Base-by-base conservation (phyloP, 2,888 invertebrate genomes). In the Drepana falcataria region DNA sequence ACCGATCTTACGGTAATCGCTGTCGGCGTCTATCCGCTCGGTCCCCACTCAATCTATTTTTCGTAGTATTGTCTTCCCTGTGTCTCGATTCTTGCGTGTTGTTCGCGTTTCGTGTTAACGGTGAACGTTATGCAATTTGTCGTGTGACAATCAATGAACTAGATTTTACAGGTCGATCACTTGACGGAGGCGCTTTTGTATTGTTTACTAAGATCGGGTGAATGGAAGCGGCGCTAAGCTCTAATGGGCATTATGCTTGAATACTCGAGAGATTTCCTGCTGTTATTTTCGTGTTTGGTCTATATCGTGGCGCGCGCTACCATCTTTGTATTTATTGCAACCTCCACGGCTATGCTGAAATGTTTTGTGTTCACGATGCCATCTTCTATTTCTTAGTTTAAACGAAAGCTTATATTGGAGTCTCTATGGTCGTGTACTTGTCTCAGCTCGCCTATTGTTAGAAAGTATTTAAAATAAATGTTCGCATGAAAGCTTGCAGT, bases 1-100 rank as follows among this genome's bases (percentile, higher is more conserved):
- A 76, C 69, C 75, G 75, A 72, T 70, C 73, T 84, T 82, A 80
- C 82, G 81, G 82, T 85, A 82, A 83, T 79, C 78, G 71, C 59
- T 69, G 73, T 69, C 72, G 65, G 66, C 72, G 74, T 75, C 73
- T 68, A 69, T 74, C 71, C 71, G 66, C 65, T 69, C 69, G 68
- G 64, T 66, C 64, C 58, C 57, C 53, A 59, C 71, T 76, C 75
- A 75, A 75, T 74, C 71, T 76, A 63, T 81, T 79, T 79, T 77
- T 77, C 75, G 69, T 73, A 54, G 78, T 67, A 83, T 83, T 83
- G 82, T 83, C 73, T 83, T 71, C 68, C 44, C 65, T 57, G 59
- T 73, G 69, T 69, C 73, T 68, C 67, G 66, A 68, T 65, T 69
- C 66, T 75, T 68, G 59, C 67, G 63, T 65, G 63, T 67, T 60